Evolutionary conservation across 2,888 invertebrate species (phyloP), one percentile per base, ranked within the genome.

Genomic region (Pharmacophagus antenor): DNA sequence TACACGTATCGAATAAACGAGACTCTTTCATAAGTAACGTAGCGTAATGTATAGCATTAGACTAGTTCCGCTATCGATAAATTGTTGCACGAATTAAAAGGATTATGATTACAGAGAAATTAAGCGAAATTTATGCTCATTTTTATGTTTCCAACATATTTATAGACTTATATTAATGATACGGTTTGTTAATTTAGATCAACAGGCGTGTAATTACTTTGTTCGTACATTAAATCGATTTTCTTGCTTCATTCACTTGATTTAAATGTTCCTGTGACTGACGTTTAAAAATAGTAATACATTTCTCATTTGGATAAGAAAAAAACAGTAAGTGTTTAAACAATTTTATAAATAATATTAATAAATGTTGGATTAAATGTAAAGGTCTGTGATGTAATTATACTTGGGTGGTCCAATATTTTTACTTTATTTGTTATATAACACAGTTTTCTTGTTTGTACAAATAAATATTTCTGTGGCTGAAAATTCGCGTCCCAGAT

Each of bases 111-210:
- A 48, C 58, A 52, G 50, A 57, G 47, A 37, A 63, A 57, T 63
- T 63, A 63, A 65, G 62, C 64, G 27, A 63, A 63, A 65, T 63
- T 63, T 63, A 65, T 63, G 55, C 60, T 51, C 55, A 46, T 59
- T 63, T 57, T 54, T 56, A 62, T 57, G 62, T 56, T 60, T 37
- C 56, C 56, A 60, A 57, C 42, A 58, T 65, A 63, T 57, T 65
- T 66, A 82, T 78, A 71, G 67, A 72, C 79, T 77, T 82, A 74
- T 80, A 81, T 79, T 82, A 75, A 73, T 78, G 79, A 75, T 74
- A 79, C 72, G 76, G 80, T 79, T 79, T 72, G 79, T 83, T 85
- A 80, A 82, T 84, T 77, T 77, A 76, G 80, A 83, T 82, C 80
- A 80, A 82, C 80, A 73, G 76, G 77, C 78, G 75, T 75, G 76